Evolutionary conservation across 2,888 invertebrate genomes (phyloP).

Genomic region (Acanthococcus lagerstroemiae): DNA sequence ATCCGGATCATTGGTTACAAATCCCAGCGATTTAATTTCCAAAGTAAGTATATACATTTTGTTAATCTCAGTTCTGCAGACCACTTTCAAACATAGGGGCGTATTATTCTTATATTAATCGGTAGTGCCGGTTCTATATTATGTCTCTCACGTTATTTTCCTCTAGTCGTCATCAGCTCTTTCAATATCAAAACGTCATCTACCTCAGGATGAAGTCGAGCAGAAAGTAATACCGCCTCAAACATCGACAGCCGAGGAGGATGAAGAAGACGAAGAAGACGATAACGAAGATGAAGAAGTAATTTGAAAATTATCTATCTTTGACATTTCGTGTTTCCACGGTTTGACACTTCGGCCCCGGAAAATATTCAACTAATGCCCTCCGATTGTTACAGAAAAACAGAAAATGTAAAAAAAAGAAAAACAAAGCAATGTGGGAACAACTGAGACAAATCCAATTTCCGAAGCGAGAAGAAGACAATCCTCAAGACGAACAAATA

Average conservation of each 20-base stretch:
- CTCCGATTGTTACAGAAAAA: neutral
- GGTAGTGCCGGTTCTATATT: too few species aligned
- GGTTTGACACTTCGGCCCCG: neutral
- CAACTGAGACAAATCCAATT: conserved; percentile 19
- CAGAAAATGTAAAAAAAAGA: conserved; percentile 13
- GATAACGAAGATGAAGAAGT: conserved; percentile 18
- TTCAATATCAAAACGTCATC: too few species aligned
- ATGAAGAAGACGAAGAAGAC: conserved; percentile 11
- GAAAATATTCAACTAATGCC: neutral
- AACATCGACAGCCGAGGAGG: neutral
- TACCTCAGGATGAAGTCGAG: too few species aligned
- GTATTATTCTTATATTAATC: too few species aligned
- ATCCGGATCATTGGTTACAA: conserved; percentile 57
- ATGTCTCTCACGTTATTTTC: too few species aligned
- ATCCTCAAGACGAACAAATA: conserved; percentile 1
- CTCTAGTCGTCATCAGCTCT: too few species aligned
- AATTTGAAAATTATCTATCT: neutral
- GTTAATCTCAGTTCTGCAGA: too few species aligned
- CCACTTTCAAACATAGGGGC: too few species aligned
- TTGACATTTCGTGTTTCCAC: neutral
- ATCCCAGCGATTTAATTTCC: conserved; percentile 47
- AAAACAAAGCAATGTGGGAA: conserved; percentile 11
- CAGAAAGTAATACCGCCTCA: conserved; percentile 1
- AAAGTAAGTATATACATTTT: conserved; percentile 9
- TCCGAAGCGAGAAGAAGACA: conserved; percentile 8